phyloP scores from a whole-genome alignment of 2,113 vertebrate genomes.

The Felis chaus region DNA sequence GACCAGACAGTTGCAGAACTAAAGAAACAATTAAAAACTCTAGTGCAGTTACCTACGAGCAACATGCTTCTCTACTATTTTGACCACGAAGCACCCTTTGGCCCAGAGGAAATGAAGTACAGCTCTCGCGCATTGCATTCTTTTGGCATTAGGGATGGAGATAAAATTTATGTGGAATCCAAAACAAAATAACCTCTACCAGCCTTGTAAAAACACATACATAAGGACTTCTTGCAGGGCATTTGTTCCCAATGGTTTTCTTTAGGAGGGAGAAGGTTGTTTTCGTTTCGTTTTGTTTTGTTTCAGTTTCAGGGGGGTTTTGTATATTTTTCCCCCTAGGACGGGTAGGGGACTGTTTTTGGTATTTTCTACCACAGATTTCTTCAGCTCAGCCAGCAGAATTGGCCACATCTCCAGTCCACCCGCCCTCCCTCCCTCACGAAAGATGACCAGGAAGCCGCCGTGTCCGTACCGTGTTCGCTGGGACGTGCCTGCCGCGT shows the following conservation, averaged over 20 bases:
- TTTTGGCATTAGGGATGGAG: conserved; percentile 95
- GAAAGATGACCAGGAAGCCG: not conserved
- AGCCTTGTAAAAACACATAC: conserved; percentile 63
- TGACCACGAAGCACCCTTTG: conserved; percentile 91
- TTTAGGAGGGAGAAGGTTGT: conserved; percentile 71
- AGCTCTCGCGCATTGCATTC: conserved; percentile 93
- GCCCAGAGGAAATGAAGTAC: conserved; percentile 95
- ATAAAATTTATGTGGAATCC: conserved; percentile 95
- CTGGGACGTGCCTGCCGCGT: not conserved
- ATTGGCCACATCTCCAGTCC: conserved; percentile 34
- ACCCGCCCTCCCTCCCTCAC: not conserved
- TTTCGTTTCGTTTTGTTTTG: conserved; percentile 73
- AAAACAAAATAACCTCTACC: conserved; percentile 88
- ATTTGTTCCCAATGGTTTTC: conserved; percentile 76
- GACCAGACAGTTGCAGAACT: conserved; percentile 96
- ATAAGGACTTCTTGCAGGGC: conserved; percentile 79
- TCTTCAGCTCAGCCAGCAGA: conserved; percentile 43
- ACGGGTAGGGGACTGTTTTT: conserved; percentile 38
- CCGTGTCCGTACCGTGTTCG: conserved; percentile 17
- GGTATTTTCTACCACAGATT: conserved; percentile 67
- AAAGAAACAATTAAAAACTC: conserved; percentile 92
- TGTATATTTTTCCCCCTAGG: conserved; percentile 58
- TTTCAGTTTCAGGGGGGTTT: conserved; percentile 64
- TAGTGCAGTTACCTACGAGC: conserved; percentile 91
- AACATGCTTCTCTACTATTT: conserved; percentile 95